A percentile compares a stretch with the other conserved stretches of the same genome.
These are phyloP conservation scores for Xiphophorus birchmanni DNA, from an alignment of 2,797 vertebrate species.

Conservation along the genomic window DNA sequence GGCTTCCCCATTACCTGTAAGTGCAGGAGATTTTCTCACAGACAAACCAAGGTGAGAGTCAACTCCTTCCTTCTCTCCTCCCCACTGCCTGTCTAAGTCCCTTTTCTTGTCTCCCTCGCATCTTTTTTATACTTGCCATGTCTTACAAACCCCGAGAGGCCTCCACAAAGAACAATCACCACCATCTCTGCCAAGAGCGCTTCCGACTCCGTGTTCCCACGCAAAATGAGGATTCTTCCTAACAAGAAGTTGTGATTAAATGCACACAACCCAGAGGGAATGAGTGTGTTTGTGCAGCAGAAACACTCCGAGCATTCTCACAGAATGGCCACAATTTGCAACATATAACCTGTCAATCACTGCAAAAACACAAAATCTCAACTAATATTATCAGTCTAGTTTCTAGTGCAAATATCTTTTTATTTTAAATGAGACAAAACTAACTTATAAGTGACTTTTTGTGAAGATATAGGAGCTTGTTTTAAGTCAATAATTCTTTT, in stretches of 20 bases:
- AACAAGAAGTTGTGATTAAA: constrained; percentile 46
- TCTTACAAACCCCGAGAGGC: constrained; percentile 46
- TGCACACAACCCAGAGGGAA: constrained; percentile 20
- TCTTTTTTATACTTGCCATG: constrained; percentile 51
- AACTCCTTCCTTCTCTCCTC: constrained; percentile 1
- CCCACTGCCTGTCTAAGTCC: not conserved
- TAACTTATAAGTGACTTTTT: too few species aligned
- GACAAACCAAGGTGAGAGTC: constrained; percentile 45
- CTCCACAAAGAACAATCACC: constrained; percentile 50
- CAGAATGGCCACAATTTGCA: constrained; percentile 27
- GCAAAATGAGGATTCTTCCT: constrained; percentile 42
- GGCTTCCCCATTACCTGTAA: constrained; percentile 48
- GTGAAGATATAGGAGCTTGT: too few species aligned
- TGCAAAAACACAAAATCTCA: too few species aligned
- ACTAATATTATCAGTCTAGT: too few species aligned
- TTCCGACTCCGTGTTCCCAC: constrained; percentile 53
- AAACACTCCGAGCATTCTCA: constrained; percentile 47
- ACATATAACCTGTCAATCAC: not conserved
- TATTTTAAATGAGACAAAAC: too few species aligned
- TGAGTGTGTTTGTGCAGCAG: constrained; percentile 32
- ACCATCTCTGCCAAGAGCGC: constrained; percentile 49
- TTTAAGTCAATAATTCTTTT: too few species aligned
- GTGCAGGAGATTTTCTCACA: constrained; percentile 19
- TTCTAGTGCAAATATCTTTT: too few species aligned
- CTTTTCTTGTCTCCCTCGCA: constrained; percentile 34